phyloP scores from a whole-genome alignment of 2,888 invertebrate species.

The Glaucopsyche alexis region DNA sequence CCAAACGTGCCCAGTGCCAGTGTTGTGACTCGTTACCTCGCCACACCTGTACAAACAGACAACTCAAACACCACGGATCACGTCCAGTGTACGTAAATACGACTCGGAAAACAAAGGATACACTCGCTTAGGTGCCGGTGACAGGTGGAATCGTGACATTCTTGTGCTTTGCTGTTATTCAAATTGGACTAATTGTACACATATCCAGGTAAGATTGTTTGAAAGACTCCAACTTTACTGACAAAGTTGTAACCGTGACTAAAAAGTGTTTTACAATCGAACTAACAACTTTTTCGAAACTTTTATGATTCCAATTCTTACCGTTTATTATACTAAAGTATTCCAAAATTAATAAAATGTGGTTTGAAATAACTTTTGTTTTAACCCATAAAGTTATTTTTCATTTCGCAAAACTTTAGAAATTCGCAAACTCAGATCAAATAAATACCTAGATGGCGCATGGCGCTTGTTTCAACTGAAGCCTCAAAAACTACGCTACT shows the following conservation, averaged over 20 bases:
- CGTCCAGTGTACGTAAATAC: constrained; percentile 71
- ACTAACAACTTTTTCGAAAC: constrained; percentile 10
- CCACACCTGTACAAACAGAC: constrained; percentile 41
- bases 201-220: constrained; percentile 34
- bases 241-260: constrained; percentile 8
- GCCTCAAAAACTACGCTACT: too few relatives aligned
- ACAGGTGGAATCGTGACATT: constrained; percentile 57
- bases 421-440: too few relatives aligned
- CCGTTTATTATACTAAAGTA: not conserved
- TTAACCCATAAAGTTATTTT: not conserved
- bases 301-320: not conserved
- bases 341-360: not conserved
- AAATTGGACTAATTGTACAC: constrained; percentile 32
- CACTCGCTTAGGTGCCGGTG: constrained; percentile 66
- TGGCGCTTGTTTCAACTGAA: too few relatives aligned
- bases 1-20: constrained; percentile 56
- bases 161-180: constrained; percentile 35
- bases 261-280: not conserved
- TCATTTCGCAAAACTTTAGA: constrained; percentile 53
- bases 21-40: constrained; percentile 20
- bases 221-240: constrained; percentile 9
- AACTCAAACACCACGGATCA: constrained; percentile 40
- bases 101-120: constrained; percentile 71
- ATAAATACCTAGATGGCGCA: too few relatives aligned
- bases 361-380: not conserved